Evolutionary conservation across 2,113 vertebrate species (phyloP), one percentile per base, ranked within the genome.

Genomic region (Eubucco bourcierii): DNA sequence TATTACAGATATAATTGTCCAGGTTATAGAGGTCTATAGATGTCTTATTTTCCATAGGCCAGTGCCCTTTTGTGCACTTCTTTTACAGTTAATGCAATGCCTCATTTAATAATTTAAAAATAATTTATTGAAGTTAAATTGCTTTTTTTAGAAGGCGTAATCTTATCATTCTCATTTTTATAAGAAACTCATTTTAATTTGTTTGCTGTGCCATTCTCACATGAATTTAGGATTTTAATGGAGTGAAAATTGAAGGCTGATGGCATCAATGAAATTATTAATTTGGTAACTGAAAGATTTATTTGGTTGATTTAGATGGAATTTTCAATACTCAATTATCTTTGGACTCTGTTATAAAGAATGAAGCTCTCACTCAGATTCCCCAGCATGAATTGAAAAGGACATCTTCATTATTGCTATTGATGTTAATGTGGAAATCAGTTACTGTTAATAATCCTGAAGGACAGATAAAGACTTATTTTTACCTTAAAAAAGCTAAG

Each of bases 121-220:
- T 98, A 98, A 98, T 98, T 97, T 97, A 98, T 97, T 97, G 94
- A 91, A 93, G 90, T 97, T 97, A 98, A 98, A 98, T 97, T 97
- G 97, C 97, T 97, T 98, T 96, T 96, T 97, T 97, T 93, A 96
- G 90, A 95, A 97, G 90, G 74, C 96, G 95, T 60, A 90, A 96
- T 97, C 97, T 97, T 98, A 96, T 97, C 97, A 90, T 93, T 96
- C 94, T 97, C 91, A 88, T 96, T 97, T 97, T 97, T 96, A 89
- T 95, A 96, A 97, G 95, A 97, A 97, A 94, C 91, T 95, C 37
- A 91, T 97, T 97, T 98, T 97, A 97, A 98, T 98, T 97, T 97
- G 94, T 97, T 97, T 97, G 95, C 96, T 96, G 92, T 97, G 90
- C 88, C 44, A 37, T 96, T 95, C 93, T 96, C 77, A 94, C 88